Evolutionary conservation across 2,797 vertebrate species (phyloP), one percentile per base, ranked within the genome.

Genomic region (Nyctibius grandis): DNA sequence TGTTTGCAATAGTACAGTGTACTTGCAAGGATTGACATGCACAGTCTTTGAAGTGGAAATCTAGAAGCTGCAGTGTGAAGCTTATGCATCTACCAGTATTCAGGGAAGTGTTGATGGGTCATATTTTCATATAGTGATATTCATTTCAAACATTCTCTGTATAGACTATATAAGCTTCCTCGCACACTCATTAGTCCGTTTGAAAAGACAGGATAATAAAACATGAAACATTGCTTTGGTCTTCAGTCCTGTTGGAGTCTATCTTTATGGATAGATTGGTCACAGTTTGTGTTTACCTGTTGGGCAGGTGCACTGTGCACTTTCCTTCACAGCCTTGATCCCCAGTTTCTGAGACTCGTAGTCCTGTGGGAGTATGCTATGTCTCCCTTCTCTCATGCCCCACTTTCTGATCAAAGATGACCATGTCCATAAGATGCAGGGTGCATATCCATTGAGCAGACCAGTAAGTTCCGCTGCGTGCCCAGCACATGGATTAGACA

Each of bases 221-320:
- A 26, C 29, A 26, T 33, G 44, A 80, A 68, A 63, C 34, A 20
- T 65, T 82, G 59, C 60, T 61, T 68, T 80, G 45, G 6, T 81
- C 45, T 82, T 89, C 45, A 68, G 33, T 59, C 69, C 69, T 84
- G 15, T 59, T 45, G 36, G 33, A 63, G 45, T 72, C 44, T 75
- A 5, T 86, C 22, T 61, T 67, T 23, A 14, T 64, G 50, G 36
- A 28, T 28, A 45, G 44, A 21, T 50, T 9, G 18, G 53, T 33
- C 53, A 61, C 11, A 42, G 40, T 74, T 74, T 75, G 48, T 42
- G 22, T 67, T 74, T 67, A 21, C 34, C 63, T 42, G 18, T 42
- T 45, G 31, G n/a, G n/a, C 42, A 67, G 21, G 36, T 42, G 2
- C 20, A 25, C 44, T 51, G n/a, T 0, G 0, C 5, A 1, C 18